phyloP scores from a whole-genome alignment of 1,140 invertebrate species.

The Solen grandis region DNA sequence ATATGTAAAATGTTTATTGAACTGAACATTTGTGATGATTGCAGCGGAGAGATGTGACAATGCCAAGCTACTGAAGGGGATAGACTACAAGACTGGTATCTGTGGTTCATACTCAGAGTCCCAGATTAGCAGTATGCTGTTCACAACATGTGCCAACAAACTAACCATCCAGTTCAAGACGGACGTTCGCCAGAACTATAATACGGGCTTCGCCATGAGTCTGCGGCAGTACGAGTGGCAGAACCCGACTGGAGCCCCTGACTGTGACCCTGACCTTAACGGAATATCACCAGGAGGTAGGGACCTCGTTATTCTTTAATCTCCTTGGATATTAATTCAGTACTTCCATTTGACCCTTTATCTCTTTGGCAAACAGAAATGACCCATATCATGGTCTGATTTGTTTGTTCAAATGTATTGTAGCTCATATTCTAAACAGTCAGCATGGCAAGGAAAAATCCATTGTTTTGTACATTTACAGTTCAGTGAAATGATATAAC shows the following conservation, averaged over 20 bases:
- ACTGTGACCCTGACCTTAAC: constrained; percentile 47
- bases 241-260: constrained; percentile 49
- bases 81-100: constrained; percentile 45
- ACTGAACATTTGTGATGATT: no score
- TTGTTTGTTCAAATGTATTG: no score
- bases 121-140: constrained; percentile 17
- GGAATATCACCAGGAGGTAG: constrained; percentile 47
- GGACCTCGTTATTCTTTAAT: no score
- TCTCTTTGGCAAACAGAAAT: no score
- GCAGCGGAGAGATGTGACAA: constrained; percentile 49
- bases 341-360: no score
- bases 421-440: no score
- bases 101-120: constrained; percentile 46
- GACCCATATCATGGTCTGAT: no score
- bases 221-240: constrained; percentile 39
- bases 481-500: no score
- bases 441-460: no score
- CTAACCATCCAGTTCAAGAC: constrained; percentile 52
- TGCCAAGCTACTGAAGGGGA: constrained; percentile 51
- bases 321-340: no score
- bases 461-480: no score
- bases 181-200: constrained; percentile 3
- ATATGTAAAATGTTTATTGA: no score
- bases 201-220: constrained; percentile 29
- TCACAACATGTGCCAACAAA: constrained; percentile 50